A percentile compares a stretch with the other conserved stretches of the same genome.
These are phyloP conservation scores for Peromyscus nudipes DNA, from an alignment of 2,797 vertebrate species.

Conservation along the genomic window DNA sequence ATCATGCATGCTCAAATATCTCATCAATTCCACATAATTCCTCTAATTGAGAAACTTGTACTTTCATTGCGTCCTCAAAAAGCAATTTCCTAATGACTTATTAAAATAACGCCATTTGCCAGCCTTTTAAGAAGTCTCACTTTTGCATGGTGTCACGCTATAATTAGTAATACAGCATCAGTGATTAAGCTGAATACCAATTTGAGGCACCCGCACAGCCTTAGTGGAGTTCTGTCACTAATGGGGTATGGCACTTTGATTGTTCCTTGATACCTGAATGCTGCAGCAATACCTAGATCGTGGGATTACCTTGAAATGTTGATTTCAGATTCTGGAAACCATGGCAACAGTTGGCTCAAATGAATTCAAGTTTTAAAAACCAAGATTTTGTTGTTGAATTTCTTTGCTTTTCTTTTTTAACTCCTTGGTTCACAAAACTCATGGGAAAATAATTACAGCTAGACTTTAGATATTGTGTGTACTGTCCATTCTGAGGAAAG, in stretches of 20 bases:
- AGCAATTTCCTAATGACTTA: slow-evolving; percentile 84
- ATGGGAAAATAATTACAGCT: slow-evolving; percentile 48
- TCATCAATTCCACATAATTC: slow-evolving; percentile 83
- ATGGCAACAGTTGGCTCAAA: slow-evolving; percentile 78
- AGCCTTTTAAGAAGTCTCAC: slow-evolving; percentile 77
- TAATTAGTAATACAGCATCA: slow-evolving; percentile 78
- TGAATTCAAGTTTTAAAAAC: slow-evolving; percentile 64
- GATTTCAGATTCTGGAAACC: slow-evolving; percentile 77
- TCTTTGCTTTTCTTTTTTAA: slow-evolving; percentile 68
- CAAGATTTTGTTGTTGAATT: slow-evolving; percentile 71
- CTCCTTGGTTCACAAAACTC: slow-evolving; percentile 56
- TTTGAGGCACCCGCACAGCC: slow-evolving; percentile 66
- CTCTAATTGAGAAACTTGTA: slow-evolving; percentile 83
- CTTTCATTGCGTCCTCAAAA: slow-evolving; percentile 79
- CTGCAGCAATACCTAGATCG: slow-evolving; percentile 58
- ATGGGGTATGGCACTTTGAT: slow-evolving; percentile 69
- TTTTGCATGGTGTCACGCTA: slow-evolving; percentile 78
- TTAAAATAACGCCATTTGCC: slow-evolving; percentile 81
- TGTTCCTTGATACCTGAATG: slow-evolving; percentile 69
- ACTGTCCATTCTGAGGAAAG: neutral
- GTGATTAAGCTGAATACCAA: slow-evolving; percentile 80
- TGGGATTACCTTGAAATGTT: slow-evolving; percentile 78
- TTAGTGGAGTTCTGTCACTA: slow-evolving; percentile 72
- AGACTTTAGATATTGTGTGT: neutral
- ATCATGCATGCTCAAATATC: slow-evolving; percentile 79